A percentile compares a stretch with the other conserved stretches of the same genome.
phyloP scores from a whole-genome alignment of 2,888 invertebrate species.

The Neoaliturus tenellus region DNA sequence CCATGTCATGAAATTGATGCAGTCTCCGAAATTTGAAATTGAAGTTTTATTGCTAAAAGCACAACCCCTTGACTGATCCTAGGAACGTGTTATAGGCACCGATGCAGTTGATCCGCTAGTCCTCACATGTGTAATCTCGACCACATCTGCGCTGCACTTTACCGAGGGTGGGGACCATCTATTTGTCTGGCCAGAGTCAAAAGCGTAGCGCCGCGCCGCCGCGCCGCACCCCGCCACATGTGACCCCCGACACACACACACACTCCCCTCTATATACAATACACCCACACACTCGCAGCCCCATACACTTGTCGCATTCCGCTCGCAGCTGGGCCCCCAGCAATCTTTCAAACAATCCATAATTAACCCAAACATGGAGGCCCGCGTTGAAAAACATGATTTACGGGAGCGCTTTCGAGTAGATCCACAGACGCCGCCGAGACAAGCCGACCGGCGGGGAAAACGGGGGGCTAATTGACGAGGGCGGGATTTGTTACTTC shows the following conservation, averaged over 20 bases:
- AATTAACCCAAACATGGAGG: constrained; percentile 51
- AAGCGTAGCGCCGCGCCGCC: background rate
- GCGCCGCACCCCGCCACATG: constrained; percentile 5
- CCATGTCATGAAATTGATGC: no score
- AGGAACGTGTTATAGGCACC: background rate
- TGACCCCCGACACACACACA: background rate
- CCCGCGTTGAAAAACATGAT: constrained; percentile 48
- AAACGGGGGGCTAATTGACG: constrained; percentile 10
- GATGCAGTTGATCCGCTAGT: background rate
- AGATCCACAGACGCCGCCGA: constrained; percentile 31
- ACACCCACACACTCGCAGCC: background rate
- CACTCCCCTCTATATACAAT: background rate
- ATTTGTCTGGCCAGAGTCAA: constrained; percentile 11
- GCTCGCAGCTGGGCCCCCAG: constrained; percentile 25
- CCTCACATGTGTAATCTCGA: background rate
- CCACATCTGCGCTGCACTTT: constrained; percentile 6
- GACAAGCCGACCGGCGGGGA: background rate
- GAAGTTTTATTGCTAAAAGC: no score
- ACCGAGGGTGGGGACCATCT: constrained; percentile 6
- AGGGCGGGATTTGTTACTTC: constrained; percentile 40
- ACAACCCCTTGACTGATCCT: no score
- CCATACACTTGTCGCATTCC: constrained; percentile 34
- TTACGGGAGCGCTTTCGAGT: background rate
- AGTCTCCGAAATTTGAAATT: no score
- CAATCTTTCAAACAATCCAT: constrained; percentile 52